A percentile compares a stretch with the other conserved stretches of the same genome.
phyloP scores from a whole-genome alignment of 2,888 invertebrate species.

The Diadegma fenestrale region DNA sequence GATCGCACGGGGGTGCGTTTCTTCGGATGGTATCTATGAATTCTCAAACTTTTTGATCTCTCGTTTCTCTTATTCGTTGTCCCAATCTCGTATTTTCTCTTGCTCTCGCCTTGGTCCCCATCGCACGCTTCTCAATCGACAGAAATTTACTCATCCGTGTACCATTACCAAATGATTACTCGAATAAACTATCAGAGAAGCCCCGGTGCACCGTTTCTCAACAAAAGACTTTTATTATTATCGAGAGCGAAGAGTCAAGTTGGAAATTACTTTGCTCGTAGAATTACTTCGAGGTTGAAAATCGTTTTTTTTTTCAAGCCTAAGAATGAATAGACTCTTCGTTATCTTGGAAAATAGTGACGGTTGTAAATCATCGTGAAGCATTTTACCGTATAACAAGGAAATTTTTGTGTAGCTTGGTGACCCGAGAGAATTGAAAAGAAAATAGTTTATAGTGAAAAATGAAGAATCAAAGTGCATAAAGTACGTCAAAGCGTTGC shows the following conservation, averaged over 20 bases:
- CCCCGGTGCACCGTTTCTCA: neutral
- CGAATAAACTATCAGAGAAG: slow-evolving; percentile 1
- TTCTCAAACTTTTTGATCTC: slow-evolving; percentile 25
- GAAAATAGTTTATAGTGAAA: neutral
- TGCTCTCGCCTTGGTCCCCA: neutral
- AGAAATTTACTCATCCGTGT: slow-evolving; percentile 4
- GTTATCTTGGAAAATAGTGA: neutral
- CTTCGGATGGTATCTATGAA: slow-evolving; percentile 4
- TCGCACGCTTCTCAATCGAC: neutral
- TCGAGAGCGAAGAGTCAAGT: neutral
- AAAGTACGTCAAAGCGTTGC: neutral
- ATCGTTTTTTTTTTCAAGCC: neutral
- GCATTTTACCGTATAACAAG: neutral
- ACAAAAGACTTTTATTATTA: slow-evolving; percentile 8
- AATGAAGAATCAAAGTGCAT: slow-evolving; percentile 9
- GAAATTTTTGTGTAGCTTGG: neutral
- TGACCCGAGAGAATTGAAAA: neutral
- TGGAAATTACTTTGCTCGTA: neutral
- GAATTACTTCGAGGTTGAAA: neutral
- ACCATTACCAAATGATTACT: slow-evolving; percentile 12
- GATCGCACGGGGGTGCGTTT: slow-evolving; percentile 7
- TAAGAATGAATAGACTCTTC: neutral
- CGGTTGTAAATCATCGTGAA: neutral
- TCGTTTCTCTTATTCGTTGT: neutral
- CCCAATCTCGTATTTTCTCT: neutral